Base-by-base conservation (phyloP, 2,113 vertebrate species). In the Callopanchax toddi region DNA sequence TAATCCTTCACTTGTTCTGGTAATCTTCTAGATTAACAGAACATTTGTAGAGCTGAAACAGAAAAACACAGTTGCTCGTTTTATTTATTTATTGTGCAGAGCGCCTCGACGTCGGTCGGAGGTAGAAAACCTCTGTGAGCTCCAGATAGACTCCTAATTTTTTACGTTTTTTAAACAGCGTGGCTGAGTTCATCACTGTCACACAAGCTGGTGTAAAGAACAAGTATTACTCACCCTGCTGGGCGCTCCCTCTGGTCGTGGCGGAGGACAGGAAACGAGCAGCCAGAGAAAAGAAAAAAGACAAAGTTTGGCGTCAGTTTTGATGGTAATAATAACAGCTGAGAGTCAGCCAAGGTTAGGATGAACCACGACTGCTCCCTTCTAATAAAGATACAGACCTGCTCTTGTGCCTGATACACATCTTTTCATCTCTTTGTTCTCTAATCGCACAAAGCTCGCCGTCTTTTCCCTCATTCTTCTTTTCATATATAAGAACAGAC, bases 231-330 rank as follows among this genome's bases (percentile, higher is more conserved):
- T 93, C 83, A 93, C 92, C 89, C 92, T 89, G 86, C 92, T 92
- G 77, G 92, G 91, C 12, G 91, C 91, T 89, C 92, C 91, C 74
- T 93, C 91, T 93, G 91, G 84, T 86, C 21, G 52, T 69, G 79
- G 55, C 13, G 32, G 58, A 67, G 46, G 46, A 51, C 60, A 61
- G 56, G 64, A 59, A 62, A 51, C 65, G 39, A 63, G 48, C 17
- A 48, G 45, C 46, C 3, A 62, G 57, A 75, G 55, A 72, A 51
- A 59, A 60, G 36, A 70, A 67, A 60, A 77, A 57, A 74, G 76
- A 76, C 74, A 82, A 75, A 64, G 74, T 84, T 86, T 89, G 86
- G 90, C 83, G 81, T 91, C 89, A 93, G 80, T 85, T 48, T 61
- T 49, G 79, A 86, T 91, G 18, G 23, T 48, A 84, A 87, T 87